Conservation (phyloP, 2,797 vertebrate genomes). For the Staurois parvus region DNA sequence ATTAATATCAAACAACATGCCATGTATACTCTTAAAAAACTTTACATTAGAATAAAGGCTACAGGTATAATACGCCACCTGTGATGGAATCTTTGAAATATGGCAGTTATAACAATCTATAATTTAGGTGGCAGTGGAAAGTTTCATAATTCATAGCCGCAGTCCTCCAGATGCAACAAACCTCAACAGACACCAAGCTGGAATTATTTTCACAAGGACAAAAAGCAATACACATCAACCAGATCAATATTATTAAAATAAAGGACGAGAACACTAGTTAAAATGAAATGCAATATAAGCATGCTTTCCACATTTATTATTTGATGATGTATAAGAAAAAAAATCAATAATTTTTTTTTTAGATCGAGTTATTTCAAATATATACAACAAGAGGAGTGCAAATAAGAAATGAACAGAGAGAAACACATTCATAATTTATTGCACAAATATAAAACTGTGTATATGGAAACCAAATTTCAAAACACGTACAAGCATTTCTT, state of each 20-base stretch:
- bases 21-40: not conserved
- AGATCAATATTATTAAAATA: constrained; percentile 79
- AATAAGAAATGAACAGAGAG: constrained; percentile 73
- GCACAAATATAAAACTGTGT: constrained; percentile 68
- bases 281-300: constrained; percentile 75
- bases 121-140: constrained; percentile 29
- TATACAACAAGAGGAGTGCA: constrained; percentile 73
- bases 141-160: constrained; percentile 59
- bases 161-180: constrained; percentile 35
- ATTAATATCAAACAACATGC: too few species aligned
- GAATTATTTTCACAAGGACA: constrained; percentile 69
- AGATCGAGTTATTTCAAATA: constrained; percentile 81
- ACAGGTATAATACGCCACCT: not conserved
- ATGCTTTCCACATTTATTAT: constrained; percentile 76
- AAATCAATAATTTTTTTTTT: constrained; percentile 76
- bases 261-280: constrained; percentile 75
- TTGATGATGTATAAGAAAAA: constrained; percentile 73
- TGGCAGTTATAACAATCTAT: not conserved
- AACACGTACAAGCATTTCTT: constrained; percentile 70
- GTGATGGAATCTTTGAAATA: not conserved
- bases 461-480: constrained; percentile 68
- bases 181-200: constrained; percentile 69
- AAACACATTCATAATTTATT: constrained; percentile 80
- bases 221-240: constrained; percentile 74
- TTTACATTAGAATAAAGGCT: not conserved